Base-by-base conservation (phyloP, 2,797 vertebrate species). In the Micrastur ruficollis region DNA sequence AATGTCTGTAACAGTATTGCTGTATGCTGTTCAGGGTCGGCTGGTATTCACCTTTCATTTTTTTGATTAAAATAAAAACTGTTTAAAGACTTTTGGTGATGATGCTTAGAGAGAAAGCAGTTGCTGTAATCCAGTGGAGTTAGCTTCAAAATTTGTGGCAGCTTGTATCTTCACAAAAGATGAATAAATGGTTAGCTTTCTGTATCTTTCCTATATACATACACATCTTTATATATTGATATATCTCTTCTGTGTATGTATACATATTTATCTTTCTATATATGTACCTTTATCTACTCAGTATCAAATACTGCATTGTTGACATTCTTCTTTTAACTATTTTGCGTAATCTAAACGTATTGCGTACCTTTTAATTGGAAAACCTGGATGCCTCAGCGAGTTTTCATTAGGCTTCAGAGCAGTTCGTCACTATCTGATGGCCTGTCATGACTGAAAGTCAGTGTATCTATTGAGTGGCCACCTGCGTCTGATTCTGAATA, bases 321-420 rank as follows among this genome's bases (percentile, higher is more conserved):
- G 55, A 49, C 13, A 9, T 63, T 62, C n/a, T 71, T 63, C 16
- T 56, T 92, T 63, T 14, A 25, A 80, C 32, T 23, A 14, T 25
- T 2, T 55, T 52, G 14, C 0, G 0, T n/a, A 15, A 26, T 32
- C 29, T 78, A 17, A 71, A 38, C 26, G 22, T 6, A 2, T 1
- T 34, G 12, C 42, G 14, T 19, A 9, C 34, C 29, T 73, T 90
- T 62, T 34, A 16, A 62, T 8, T 38, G 36, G 32, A 34, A 65
- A 59, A 7, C 16, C 19, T 75, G 61, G 25, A 6, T 71, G 47
- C 38, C 55, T 50, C 47, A 15, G 75, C 70, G 56, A 44, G n/a
- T 10, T 74, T 44, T 83, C 4, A 11, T 49, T 47, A 18, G 9
- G 9, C 34, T 67, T 72, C 58, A 47, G 83, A 55, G 61, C 34